Evolutionary conservation across 2,888 invertebrate genomes (phyloP).

Genomic region (Cordilura impudica): DNA sequence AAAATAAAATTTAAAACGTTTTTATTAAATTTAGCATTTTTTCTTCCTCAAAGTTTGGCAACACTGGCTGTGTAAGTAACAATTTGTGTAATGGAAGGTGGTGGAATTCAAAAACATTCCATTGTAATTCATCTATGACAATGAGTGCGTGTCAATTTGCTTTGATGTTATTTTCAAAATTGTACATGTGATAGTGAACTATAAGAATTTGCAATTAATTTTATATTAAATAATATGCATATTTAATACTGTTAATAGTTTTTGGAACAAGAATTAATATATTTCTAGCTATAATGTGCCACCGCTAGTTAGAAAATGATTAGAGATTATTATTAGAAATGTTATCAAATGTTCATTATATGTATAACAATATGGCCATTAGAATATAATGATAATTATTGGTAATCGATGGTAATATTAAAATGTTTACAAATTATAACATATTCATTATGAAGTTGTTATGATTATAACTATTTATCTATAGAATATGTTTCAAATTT

Average conservation of each 20-base stretch:
- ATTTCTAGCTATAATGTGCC: constrained; percentile 10
- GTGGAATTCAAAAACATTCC: background rate
- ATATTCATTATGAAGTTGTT: no score
- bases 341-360: constrained; percentile 26
- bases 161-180: background rate
- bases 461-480: no score
- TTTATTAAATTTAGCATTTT: no score
- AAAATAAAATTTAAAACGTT: no score
- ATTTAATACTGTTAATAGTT: constrained; percentile 42
- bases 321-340: constrained; percentile 5
- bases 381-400: constrained; percentile 1
- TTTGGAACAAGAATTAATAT: constrained; percentile 49
- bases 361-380: constrained; percentile 26
- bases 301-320: background rate
- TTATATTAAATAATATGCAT: constrained; percentile 49
- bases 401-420: constrained; percentile 3
- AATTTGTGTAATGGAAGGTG: no score
- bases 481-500: no score
- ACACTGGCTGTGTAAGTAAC: no score
- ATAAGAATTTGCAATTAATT: constrained; percentile 53
- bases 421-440: no score
- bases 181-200: background rate
- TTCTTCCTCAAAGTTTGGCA: no score
- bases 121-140: background rate
- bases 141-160: background rate